Conservation (phyloP, 2,113 vertebrate genomes). For the Protobothrops mucrosquamatus region DNA sequence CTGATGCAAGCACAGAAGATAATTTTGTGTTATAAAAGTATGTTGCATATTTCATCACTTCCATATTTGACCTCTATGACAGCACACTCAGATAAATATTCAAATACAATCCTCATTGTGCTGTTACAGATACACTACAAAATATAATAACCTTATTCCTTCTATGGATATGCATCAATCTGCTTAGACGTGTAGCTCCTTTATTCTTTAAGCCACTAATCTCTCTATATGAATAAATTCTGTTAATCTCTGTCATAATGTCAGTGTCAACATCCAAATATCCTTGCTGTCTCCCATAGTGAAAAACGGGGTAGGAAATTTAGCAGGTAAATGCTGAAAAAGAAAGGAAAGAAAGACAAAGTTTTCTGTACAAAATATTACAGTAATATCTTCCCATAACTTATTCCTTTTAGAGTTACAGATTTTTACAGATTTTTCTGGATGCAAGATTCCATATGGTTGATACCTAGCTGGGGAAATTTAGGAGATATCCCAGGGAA, state of each 20-base stretch:
- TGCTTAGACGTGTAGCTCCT: background rate
- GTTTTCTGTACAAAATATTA: background rate
- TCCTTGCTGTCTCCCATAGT: background rate
- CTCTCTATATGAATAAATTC: background rate
- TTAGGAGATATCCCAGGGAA: background rate
- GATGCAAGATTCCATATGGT: background rate
- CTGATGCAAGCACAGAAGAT: background rate
- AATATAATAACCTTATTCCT: background rate
- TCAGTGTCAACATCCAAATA: background rate
- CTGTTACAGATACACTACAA: background rate
- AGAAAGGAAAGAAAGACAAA: background rate
- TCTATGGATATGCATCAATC: background rate
- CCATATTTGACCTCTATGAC: too few relatives aligned
- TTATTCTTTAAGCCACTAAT: background rate
- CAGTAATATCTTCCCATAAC: background rate
- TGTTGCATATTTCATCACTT: background rate
- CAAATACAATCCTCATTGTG: background rate
- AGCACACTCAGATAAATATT: background rate
- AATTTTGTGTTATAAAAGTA: background rate
- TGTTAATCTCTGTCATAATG: background rate
- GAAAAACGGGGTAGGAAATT: background rate
- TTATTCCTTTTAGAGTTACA: background rate
- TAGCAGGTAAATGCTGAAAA: background rate
- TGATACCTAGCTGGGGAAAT: background rate
- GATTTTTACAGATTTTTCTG: background rate